phyloP scores from a whole-genome alignment of 2,797 vertebrate genomes.

The Kryptopterus vitreolus region DNA sequence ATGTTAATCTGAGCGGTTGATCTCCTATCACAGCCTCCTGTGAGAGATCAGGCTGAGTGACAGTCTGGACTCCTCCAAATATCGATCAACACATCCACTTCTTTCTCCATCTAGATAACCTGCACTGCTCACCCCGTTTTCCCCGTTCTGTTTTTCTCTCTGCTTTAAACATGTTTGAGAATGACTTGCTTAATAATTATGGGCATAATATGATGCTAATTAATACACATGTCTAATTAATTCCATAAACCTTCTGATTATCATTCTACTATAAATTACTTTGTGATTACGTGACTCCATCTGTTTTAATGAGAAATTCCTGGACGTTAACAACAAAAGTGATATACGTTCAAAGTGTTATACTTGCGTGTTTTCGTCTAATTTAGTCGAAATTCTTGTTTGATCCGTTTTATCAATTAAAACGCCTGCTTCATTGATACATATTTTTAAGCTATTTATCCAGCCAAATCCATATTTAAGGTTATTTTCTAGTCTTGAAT shows the following conservation, averaged over 20 bases:
- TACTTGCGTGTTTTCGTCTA: no score
- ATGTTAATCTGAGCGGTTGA: slow-evolving; percentile 56
- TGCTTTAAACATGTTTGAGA: slow-evolving; percentile 3
- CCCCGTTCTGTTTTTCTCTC: neutral
- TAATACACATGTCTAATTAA: neutral
- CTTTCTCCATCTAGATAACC: slow-evolving; percentile 15
- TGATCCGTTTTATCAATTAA: neutral
- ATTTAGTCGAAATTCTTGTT: neutral
- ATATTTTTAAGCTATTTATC: neutral
- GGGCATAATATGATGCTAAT: neutral
- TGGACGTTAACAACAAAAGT: neutral
- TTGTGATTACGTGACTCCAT: neutral
- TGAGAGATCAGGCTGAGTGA: slow-evolving; percentile 50
- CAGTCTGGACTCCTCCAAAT: slow-evolving; percentile 47
- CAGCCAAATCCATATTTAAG: neutral
- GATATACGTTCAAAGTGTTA: neutral
- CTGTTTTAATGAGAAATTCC: neutral
- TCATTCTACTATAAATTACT: neutral
- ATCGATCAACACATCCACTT: slow-evolving; percentile 44
- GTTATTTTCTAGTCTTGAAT: neutral
- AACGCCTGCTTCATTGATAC: neutral
- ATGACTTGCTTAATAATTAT: neutral
- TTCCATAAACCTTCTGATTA: neutral
- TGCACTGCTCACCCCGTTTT: neutral
- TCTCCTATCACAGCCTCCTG: slow-evolving; percentile 47